These are phyloP conservation scores for Eupeodes latifasciatus DNA, from an alignment of 2,888 invertebrate genomes.

Conservation along the genomic window DNA sequence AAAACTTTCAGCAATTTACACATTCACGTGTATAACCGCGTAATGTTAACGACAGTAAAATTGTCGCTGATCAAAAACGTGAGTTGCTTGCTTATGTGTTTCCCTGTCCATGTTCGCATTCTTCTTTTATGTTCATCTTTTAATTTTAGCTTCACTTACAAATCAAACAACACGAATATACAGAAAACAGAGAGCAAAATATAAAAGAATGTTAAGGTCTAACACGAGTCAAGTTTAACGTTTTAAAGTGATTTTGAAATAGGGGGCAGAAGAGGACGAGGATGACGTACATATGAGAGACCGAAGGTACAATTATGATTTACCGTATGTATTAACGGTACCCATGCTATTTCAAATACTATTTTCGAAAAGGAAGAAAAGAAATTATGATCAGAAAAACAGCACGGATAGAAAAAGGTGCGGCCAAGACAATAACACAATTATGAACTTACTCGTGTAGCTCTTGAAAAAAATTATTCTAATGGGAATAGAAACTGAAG, in stretches of 20 bases:
- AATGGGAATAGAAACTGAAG: neutral
- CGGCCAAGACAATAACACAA: neutral
- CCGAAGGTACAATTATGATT: too few relatives aligned
- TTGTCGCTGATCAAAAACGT: slow-evolving; percentile 28
- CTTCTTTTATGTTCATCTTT: neutral
- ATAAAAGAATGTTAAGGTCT: slow-evolving; percentile 11
- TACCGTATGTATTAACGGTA: too few relatives aligned
- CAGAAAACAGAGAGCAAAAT: neutral
- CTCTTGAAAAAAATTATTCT: neutral
- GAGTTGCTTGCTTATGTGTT: slow-evolving; percentile 26
- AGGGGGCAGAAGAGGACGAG: neutral
- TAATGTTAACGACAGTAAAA: neutral
- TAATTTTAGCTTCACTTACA: neutral
- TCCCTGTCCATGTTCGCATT: neutral
- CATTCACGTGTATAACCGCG: slow-evolving; percentile 14
- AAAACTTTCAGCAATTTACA: neutral
- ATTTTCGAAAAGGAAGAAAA: neutral
- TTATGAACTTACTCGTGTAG: neutral
- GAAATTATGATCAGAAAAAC: neutral
- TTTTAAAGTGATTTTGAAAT: slow-evolving; percentile 11
- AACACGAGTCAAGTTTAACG: neutral
- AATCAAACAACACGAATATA: slow-evolving; percentile 7
- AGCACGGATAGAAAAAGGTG: neutral
- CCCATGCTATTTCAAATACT: neutral
- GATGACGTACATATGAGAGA: neutral